Percentiles rank a stretch among this genome's conserved stretches.
Evolutionary conservation across 2,113 vertebrate genomes (phyloP).

Genomic region (Hypomesus transpacificus): DNA sequence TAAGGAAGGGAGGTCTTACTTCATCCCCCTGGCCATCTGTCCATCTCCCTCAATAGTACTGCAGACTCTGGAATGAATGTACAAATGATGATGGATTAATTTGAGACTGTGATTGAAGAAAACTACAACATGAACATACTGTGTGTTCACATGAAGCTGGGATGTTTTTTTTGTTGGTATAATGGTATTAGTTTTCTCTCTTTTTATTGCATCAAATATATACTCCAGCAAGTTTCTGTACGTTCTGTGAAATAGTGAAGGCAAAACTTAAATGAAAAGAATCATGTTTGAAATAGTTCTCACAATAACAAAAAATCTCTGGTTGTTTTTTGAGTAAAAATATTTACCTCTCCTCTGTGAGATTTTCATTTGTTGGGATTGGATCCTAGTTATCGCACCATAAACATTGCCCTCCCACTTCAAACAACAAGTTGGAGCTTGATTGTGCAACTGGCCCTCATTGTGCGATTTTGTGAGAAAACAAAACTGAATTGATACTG

Average conservation of each 20-base stretch:
- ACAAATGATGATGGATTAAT: constrained; percentile 46
- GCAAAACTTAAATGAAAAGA: constrained; percentile 8
- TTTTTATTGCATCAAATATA: constrained; percentile 17
- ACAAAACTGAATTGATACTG: constrained; percentile 20
- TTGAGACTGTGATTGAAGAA: constrained; percentile 44
- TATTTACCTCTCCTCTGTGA: background rate
- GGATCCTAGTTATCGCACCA: background rate
- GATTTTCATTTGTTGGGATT: background rate
- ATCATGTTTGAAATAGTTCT: background rate
- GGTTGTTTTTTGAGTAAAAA: constrained; percentile 39
- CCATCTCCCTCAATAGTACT: constrained; percentile 33
- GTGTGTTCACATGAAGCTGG: constrained; percentile 4
- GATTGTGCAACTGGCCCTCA: constrained; percentile 25
- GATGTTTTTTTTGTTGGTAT: background rate
- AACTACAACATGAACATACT: constrained; percentile 43
- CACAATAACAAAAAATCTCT: background rate
- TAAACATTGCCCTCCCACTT: background rate
- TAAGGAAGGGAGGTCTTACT: background rate
- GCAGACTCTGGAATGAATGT: constrained; percentile 51
- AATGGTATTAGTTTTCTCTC: background rate
- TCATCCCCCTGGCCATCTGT: too few species aligned
- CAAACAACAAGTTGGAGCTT: background rate
- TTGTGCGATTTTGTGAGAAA: constrained; percentile 14
- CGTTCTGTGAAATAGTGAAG: background rate
- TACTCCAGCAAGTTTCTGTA: background rate